Evolutionary conservation across 2,888 invertebrate species (phyloP), one percentile per base, ranked within the genome.

Genomic region (Acrobasis consociella): DNA sequence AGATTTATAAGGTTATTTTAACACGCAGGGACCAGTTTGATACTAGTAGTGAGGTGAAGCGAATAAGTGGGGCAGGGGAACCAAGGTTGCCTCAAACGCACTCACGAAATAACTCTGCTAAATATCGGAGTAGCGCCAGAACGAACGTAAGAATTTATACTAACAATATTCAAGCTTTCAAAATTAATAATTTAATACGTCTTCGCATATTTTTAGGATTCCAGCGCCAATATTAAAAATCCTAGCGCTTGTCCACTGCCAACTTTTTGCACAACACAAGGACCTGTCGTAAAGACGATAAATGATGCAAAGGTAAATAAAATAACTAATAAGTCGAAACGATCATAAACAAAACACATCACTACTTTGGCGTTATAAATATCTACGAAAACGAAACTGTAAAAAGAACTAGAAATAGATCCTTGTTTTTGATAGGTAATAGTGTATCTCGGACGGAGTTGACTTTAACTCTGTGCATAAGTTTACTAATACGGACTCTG

Each of bases 281-380:
- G 78, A 31, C 86, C 85, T 37, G 66, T 82, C 1, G 83, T 87
- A 51, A 87, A 80, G 77, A 85, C 78, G 46, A 80, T 89, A 16
- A 78, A 80, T 66, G 91, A 90, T 67, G 89, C 87, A 17, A 83
- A 78, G 74, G 91, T 89, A 72, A 74, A 70, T 63, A 22, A 62
- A 9, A 11, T 52, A 55, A 9, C 49, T 46, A 13, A 42, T 2
- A 31, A 31, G 8, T 31, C 7, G 2, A 31, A 7, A 31, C 31
- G 31, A 22, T 31, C 31, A 31, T 7, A 8, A 31, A 8, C 31
- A 31, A 31, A 31, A 31, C 31, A 31, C 31, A 31, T 31, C 7
- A 31, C 8, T 31, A 31, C 0, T 31, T 31, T 31, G 31, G 31
- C 31, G 5, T 31, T 31, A 31, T 31, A 31, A 7, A 31, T 7